Evolutionary conservation across 2,888 invertebrate genomes (phyloP), one percentile per base, ranked within the genome.

Genomic region (Ochropleura leucogaster): DNA sequence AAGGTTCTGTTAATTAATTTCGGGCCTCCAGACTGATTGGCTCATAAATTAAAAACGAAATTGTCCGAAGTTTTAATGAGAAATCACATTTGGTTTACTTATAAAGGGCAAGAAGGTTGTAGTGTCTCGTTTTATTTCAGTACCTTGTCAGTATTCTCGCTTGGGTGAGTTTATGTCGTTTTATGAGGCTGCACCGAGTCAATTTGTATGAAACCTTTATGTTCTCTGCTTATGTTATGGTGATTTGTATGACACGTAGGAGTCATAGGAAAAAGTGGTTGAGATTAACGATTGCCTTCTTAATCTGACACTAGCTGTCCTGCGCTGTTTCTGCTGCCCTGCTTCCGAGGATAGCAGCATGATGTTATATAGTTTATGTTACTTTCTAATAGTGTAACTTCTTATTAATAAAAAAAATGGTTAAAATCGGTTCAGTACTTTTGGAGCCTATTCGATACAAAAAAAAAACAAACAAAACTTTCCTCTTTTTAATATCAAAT

Each of bases 1-100:
- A 59, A 53, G 60, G 47, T 72, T 60, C 55, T 47, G 55, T 47
- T 70, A 72, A 79, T 80, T 73, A 74, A 85, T 73, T 72, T 65
- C 30, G 62, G 20, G 53, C 60, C 30, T 74, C 65, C 59, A 63
- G 42, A 40, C 62, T 72, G 67, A 68, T 69, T 66, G 60, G 42
- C 44, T 66, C 64, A 57, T 70, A 70, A 74, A 66, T 74, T 66
- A 51, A 20, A 55, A 59, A 59, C 55, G 42, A 30, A 66, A 60
- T 60, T 55, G 40, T 55, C 49, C 12, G 53, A 66, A 49, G 63
- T 79, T 74, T 63, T 63, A 64, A 69, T 69, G 69, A 74, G 18
- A 67, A 63, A 67, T 69, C 30, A 55, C n/a, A 63, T 68, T 63
- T 7, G 3, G 9, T 63, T 42, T 7, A 12, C 20, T 16, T 68